These are phyloP conservation scores for Leptinotarsa haldemani DNA, from an alignment of 2,888 invertebrate species.

Conservation along the genomic window DNA sequence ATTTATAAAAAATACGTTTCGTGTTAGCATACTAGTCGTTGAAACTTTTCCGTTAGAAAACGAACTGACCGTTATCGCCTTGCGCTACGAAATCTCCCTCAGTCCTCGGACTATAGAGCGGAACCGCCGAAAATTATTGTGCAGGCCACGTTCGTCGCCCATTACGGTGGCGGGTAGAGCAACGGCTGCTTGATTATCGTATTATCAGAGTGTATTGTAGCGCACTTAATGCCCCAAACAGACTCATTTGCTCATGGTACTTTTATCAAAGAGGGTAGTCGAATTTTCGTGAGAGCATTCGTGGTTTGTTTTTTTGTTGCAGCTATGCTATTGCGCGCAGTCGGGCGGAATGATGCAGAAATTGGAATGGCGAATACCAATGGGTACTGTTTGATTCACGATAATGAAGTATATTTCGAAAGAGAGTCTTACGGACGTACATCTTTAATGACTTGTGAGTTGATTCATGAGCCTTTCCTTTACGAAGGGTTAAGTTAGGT, in stretches of 20 bases:
- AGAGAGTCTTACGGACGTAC: no score
- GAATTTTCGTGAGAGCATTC: conserved; percentile 1
- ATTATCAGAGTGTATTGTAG: conserved; percentile 63
- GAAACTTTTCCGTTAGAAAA: no score
- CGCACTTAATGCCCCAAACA: conserved; percentile 61
- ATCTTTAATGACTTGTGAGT: no score
- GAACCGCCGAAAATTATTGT: conserved; percentile 56
- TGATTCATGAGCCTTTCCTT: no score
- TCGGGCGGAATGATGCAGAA: background rate
- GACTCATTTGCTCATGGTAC: conserved; percentile 57
- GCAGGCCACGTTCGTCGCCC: conserved; percentile 59
- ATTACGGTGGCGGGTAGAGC: conserved; percentile 57
- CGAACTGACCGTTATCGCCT: no score
- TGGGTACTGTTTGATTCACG: background rate
- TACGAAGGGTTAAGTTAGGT: no score
- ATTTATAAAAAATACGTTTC: no score
- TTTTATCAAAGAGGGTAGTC: conserved; percentile 39
- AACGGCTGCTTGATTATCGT: conserved; percentile 63
- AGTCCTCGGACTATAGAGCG: conserved; percentile 23
- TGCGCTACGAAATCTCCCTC: background rate
- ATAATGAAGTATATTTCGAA: background rate
- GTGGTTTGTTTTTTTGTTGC: background rate
- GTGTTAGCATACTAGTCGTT: no score
- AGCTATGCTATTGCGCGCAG: background rate
- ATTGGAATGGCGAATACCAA: background rate